A percentile compares a stretch with the other conserved stretches of the same genome.
Conservation (phyloP, 1,140 invertebrate genomes). For the Brachionus asplanchnoidis region DNA sequence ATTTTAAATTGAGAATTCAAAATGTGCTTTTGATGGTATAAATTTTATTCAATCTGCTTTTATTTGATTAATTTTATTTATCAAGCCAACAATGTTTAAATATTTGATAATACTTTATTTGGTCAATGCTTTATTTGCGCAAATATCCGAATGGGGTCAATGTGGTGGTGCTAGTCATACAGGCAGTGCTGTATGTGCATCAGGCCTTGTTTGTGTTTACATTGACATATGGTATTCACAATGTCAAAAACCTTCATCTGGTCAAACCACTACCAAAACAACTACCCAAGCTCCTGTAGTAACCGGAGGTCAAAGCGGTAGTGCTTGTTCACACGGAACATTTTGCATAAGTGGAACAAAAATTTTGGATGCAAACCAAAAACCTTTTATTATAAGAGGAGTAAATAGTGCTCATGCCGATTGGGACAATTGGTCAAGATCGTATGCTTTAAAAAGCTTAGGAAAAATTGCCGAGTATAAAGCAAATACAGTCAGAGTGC, state of each 20-base stretch:
- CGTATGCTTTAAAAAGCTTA: slow-evolving; percentile 3
- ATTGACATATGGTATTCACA: slow-evolving; percentile 9
- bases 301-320: background rate
- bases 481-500: slow-evolving; percentile 25
- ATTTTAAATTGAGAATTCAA: background rate
- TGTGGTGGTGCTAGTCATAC: background rate
- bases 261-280: background rate
- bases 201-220: background rate
- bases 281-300: background rate
- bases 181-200: background rate
- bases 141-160: background rate
- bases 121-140: background rate
- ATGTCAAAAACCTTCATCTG: slow-evolving; percentile 29
- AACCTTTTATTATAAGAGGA: background rate
- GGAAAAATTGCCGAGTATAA: slow-evolving; percentile 3
- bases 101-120: background rate
- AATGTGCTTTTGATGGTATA: background rate
- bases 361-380: slow-evolving; percentile 14
- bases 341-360: slow-evolving; percentile 4
- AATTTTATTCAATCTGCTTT: background rate
- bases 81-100: slow-evolving; percentile 13
- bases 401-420: slow-evolving; percentile 22
- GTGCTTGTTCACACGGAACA: background rate
- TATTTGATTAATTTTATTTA: background rate
- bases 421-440: slow-evolving; percentile 32